phyloP scores from a whole-genome alignment of 2,797 vertebrate genomes.

The Pangasius macronema region DNA sequence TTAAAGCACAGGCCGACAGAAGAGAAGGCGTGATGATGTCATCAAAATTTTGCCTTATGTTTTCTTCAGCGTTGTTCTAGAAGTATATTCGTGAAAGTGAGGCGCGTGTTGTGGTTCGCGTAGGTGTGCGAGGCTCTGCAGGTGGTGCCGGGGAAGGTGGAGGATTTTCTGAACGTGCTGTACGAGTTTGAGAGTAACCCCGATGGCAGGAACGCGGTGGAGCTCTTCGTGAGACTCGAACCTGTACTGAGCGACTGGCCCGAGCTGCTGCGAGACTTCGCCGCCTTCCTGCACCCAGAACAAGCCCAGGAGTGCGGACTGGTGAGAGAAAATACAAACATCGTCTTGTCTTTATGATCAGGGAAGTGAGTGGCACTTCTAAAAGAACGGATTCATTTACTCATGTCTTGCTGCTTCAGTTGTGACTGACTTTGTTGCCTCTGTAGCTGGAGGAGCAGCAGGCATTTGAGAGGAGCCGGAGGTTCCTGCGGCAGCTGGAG shows the following conservation, averaged over 20 bases:
- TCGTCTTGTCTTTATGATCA: neutral
- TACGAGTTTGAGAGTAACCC: slow-evolving; percentile 77
- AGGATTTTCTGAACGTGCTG: slow-evolving; percentile 82
- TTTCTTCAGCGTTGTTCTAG: neutral
- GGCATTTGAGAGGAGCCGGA: slow-evolving; percentile 86
- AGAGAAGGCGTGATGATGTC: neutral
- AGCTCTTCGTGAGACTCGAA: slow-evolving; percentile 75
- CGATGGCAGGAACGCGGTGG: slow-evolving; percentile 68
- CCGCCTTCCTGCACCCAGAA: slow-evolving; percentile 84
- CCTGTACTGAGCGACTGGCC: slow-evolving; percentile 81
- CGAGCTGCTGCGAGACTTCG: slow-evolving; percentile 86
- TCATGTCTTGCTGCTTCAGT: neutral
- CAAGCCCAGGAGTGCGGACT: slow-evolving; percentile 86
- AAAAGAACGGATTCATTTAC: neutral
- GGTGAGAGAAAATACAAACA: slow-evolving; percentile 67
- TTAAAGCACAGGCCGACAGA: neutral
- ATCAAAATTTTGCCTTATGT: neutral
- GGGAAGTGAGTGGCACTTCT: neutral
- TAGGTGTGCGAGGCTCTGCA: slow-evolving; percentile 85
- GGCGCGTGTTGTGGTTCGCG: neutral
- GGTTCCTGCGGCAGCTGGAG: slow-evolving; percentile 84
- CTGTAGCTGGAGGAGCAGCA: slow-evolving; percentile 87
- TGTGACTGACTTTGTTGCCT: neutral
- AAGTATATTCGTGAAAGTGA: neutral
- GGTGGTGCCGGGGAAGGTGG: slow-evolving; percentile 73